Percentiles rank a stretch among this genome's conserved stretches.
Conservation (phyloP, 2,797 vertebrate species). For the Diglossa cyanea region DNA sequence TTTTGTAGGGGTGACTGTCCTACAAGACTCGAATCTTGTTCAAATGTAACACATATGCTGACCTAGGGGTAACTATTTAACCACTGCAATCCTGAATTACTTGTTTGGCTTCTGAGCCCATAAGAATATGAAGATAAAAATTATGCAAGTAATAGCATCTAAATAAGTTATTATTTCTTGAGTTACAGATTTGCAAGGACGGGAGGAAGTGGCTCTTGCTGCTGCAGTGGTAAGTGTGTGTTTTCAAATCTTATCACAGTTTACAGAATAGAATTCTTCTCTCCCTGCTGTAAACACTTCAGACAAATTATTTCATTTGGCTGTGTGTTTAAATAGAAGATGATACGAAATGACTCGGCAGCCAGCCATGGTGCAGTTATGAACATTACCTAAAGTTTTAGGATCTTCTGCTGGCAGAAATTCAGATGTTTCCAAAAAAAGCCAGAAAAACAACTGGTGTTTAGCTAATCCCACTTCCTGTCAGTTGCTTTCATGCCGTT, state of each 20-base stretch:
- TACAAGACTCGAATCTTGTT: neutral
- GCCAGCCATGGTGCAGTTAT: neutral
- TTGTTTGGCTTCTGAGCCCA: neutral
- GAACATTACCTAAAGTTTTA: neutral
- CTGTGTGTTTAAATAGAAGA: neutral
- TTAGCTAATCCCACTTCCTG: neutral
- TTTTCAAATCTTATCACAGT: neutral
- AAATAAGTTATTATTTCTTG: neutral
- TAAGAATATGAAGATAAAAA: neutral
- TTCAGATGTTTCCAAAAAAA: neutral
- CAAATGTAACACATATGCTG: neutral
- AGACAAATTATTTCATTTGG: neutral
- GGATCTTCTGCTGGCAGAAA: neutral
- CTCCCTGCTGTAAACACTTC: neutral
- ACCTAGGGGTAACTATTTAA: neutral
- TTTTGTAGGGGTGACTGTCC: neutral
- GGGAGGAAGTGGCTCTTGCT: slow-evolving; percentile 41
- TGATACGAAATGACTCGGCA: neutral
- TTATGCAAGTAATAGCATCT: neutral
- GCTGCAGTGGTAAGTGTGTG: slow-evolving; percentile 14
- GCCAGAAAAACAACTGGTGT: neutral
- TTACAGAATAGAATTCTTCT: neutral
- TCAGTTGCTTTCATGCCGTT: neutral
- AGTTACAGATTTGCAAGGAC: slow-evolving; percentile 38
- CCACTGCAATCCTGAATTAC: neutral